Conservation (phyloP, 2,113 vertebrate species). For the Tenebrosternarchus preto region DNA sequence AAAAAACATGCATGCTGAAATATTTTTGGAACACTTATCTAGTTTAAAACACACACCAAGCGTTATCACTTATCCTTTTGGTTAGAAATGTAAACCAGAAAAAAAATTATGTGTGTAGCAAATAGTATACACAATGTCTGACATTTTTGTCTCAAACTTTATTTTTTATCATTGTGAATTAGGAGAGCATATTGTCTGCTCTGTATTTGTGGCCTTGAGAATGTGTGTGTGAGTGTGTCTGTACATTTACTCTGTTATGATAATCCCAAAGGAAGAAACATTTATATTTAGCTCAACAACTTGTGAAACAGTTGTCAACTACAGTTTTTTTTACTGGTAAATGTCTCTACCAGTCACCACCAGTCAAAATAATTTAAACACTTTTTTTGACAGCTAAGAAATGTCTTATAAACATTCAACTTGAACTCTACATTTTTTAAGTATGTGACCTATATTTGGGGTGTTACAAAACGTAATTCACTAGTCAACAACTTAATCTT, state of each 20-base stretch:
- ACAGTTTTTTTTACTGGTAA: slow-evolving; percentile 15
- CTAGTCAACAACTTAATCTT: slow-evolving; percentile 27
- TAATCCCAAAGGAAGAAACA: background rate
- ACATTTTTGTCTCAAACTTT: too few relatives aligned
- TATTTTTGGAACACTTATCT: too few relatives aligned
- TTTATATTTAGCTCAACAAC: background rate
- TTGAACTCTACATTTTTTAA: slow-evolving; percentile 10
- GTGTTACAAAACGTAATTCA: background rate
- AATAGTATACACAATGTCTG: background rate
- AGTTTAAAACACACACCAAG: too few relatives aligned
- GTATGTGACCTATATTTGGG: slow-evolving; percentile 10
- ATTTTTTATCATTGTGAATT: too few relatives aligned
- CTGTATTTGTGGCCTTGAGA: background rate
- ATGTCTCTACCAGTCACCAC: background rate
- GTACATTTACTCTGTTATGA: background rate
- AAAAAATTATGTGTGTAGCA: too few relatives aligned
- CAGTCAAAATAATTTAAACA: slow-evolving; percentile 25
- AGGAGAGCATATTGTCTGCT: background rate
- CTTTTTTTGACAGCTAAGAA: slow-evolving; percentile 1
- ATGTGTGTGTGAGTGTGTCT: slow-evolving; percentile 2
- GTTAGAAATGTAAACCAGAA: too few relatives aligned
- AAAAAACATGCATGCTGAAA: background rate
- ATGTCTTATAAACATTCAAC: background rate
- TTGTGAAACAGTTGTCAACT: slow-evolving; percentile 20
- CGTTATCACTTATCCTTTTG: too few relatives aligned